Evolutionary conservation across 2,797 vertebrate species (phyloP).

Genomic region (Tangara arthus): DNA sequence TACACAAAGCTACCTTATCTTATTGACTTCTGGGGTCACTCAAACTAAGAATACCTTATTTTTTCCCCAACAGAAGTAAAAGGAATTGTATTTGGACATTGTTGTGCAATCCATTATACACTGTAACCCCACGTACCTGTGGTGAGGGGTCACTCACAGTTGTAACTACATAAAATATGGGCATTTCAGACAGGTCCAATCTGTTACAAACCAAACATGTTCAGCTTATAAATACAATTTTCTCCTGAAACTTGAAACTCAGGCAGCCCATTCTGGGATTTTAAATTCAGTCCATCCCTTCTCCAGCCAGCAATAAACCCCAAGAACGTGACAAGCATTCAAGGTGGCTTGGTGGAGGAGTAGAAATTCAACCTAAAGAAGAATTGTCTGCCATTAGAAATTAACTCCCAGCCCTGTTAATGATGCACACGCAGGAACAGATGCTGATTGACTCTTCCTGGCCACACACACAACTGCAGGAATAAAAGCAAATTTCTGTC

Average conservation of each 20-base stretch:
- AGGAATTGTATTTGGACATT: background rate
- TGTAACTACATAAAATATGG: background rate
- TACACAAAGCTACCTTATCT: background rate
- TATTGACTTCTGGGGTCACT: background rate
- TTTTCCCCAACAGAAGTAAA: background rate
- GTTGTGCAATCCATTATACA: background rate
- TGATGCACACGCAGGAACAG: background rate
- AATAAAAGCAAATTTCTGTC: conserved; percentile 13
- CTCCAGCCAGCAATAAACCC: background rate
- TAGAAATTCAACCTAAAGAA: background rate
- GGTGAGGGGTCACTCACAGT: background rate
- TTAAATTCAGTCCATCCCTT: background rate
- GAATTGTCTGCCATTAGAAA: background rate
- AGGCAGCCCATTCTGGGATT: background rate
- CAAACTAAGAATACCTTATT: background rate
- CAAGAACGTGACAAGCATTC: background rate
- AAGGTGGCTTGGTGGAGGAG: background rate
- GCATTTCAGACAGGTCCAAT: background rate
- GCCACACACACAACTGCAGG: background rate
- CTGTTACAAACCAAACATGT: background rate
- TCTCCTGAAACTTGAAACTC: background rate
- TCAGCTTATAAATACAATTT: background rate
- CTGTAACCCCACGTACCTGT: background rate
- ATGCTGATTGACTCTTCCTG: conserved; percentile 45
- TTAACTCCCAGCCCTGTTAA: conserved; percentile 15